phyloP scores from a whole-genome alignment of 2,888 invertebrate genomes.

The Agrotis segetum region DNA sequence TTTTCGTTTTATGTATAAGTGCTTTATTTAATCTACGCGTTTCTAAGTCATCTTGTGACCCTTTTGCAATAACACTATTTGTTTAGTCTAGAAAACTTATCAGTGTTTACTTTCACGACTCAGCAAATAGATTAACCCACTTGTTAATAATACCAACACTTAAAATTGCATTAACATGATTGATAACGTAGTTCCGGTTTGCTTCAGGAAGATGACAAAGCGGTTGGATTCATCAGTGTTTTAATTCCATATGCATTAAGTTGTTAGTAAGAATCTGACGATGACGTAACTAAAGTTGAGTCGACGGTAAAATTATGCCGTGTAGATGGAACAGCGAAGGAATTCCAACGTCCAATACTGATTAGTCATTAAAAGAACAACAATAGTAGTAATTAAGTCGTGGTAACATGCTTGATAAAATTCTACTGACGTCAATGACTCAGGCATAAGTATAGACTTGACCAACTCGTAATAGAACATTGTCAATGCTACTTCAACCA shows the following conservation, averaged over 20 bases:
- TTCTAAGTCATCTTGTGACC: constrained; percentile 14
- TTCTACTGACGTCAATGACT: constrained; percentile 61
- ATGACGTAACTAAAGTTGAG: constrained; percentile 33
- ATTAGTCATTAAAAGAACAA: constrained; percentile 60
- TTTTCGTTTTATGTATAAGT: background rate
- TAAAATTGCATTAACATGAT: constrained; percentile 41
- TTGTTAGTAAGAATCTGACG: constrained; percentile 57
- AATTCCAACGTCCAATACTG: constrained; percentile 49
- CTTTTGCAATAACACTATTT: constrained; percentile 26
- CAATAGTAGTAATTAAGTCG: constrained; percentile 61
- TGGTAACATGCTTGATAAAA: constrained; percentile 51
- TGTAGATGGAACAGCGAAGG: constrained; percentile 14
- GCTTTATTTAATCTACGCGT: constrained; percentile 4
- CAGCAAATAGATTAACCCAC: constrained; percentile 54
- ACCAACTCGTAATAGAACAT: constrained; percentile 43
- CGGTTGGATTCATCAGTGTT: constrained; percentile 23
- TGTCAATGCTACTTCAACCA: constrained; percentile 57
- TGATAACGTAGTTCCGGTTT: constrained; percentile 49
- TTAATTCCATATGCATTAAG: constrained; percentile 36
- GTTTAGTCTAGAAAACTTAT: constrained; percentile 54
- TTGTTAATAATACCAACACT: constrained; percentile 48
- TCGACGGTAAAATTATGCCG: constrained; percentile 28
- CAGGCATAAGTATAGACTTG: constrained; percentile 47
- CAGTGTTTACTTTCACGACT: constrained; percentile 48
- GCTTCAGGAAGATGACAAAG: constrained; percentile 38